Evolutionary conservation across 2,113 vertebrate genomes (phyloP).

Genomic region (Campylorhamphus procurvoides): DNA sequence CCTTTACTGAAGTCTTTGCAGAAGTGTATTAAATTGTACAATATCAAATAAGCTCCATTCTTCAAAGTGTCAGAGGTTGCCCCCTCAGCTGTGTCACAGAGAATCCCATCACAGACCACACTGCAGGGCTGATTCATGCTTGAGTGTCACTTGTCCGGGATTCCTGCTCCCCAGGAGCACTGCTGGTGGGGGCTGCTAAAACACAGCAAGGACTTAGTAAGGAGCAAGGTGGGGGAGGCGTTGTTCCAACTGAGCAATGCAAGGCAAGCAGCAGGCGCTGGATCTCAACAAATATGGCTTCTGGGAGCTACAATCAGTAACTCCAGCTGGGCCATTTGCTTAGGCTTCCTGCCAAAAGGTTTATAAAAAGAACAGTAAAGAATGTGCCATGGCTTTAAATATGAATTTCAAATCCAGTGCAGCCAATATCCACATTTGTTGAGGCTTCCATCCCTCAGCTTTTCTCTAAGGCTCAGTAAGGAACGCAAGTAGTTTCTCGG

Average conservation of each 20-base stretch:
- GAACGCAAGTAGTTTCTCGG: slow-evolving; percentile 40
- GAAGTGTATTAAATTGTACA: not conserved
- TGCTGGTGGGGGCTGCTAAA: not conserved
- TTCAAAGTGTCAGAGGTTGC: not conserved
- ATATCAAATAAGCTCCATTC: not conserved
- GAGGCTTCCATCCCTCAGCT: slow-evolving; percentile 30
- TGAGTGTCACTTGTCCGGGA: not conserved
- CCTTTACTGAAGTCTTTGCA: not conserved
- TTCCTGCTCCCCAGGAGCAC: not conserved
- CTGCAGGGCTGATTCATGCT: not conserved
- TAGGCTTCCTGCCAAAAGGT: slow-evolving; percentile 48
- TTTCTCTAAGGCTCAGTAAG: slow-evolving; percentile 28
- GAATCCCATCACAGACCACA: not conserved
- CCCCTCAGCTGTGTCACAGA: not conserved
- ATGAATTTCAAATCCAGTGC: slow-evolving; percentile 20
- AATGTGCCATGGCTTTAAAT: slow-evolving; percentile 52
- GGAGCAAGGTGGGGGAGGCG: not conserved
- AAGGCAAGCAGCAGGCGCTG: slow-evolving; percentile 6
- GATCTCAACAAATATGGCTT: slow-evolving; percentile 30
- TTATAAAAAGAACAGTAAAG: slow-evolving; percentile 63
- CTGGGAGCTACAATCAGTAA: slow-evolving; percentile 36
- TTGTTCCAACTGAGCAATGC: slow-evolving; percentile 20
- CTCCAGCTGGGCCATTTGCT: slow-evolving; percentile 65
- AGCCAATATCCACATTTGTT: slow-evolving; percentile 56
- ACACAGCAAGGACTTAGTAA: not conserved